Evolutionary conservation across 2,888 invertebrate genomes (phyloP).

Genomic region (Caenorhabditis angaria): DNA sequence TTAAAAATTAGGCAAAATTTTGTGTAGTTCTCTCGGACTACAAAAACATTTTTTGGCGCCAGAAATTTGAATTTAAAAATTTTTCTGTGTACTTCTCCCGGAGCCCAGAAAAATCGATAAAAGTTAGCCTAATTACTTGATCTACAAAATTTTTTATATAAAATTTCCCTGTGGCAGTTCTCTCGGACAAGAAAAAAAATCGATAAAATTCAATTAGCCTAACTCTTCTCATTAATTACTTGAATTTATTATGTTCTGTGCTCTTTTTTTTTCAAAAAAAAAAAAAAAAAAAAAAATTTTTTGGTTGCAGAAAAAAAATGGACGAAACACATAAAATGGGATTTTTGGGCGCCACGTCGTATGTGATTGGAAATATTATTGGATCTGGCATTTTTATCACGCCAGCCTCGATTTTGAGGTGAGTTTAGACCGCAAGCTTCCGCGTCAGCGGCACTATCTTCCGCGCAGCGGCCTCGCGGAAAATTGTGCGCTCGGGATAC

Average conservation of each 20-base stretch:
- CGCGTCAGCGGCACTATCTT: too few relatives aligned
- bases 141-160: too few relatives aligned
- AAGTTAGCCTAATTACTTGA: too few relatives aligned
- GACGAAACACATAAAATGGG: slow-evolving; percentile 67
- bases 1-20: slow-evolving; percentile 9
- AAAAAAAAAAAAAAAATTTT: neutral
- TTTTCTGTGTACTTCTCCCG: too few relatives aligned
- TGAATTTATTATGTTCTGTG: neutral
- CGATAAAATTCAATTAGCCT: too few relatives aligned
- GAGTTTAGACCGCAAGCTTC: too few relatives aligned
- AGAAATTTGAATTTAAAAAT: too few relatives aligned
- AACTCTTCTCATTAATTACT: slow-evolving; percentile 7
- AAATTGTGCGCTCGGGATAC: too few relatives aligned
- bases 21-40: slow-evolving; percentile 1
- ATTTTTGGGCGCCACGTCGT: slow-evolving; percentile 66
- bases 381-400: slow-evolving; percentile 71
- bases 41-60: slow-evolving; percentile 3
- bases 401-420: slow-evolving; percentile 56
- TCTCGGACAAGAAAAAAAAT: too few relatives aligned
- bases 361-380: slow-evolving; percentile 70
- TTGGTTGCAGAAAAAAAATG: slow-evolving; percentile 42
- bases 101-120: too few relatives aligned
- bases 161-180: too few relatives aligned
- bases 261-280: neutral
- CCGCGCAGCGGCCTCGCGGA: too few relatives aligned